Evolutionary conservation across 1,140 invertebrate genomes (phyloP), one percentile per base, ranked within the genome.

Genomic region (Glossosoma conforme): DNA sequence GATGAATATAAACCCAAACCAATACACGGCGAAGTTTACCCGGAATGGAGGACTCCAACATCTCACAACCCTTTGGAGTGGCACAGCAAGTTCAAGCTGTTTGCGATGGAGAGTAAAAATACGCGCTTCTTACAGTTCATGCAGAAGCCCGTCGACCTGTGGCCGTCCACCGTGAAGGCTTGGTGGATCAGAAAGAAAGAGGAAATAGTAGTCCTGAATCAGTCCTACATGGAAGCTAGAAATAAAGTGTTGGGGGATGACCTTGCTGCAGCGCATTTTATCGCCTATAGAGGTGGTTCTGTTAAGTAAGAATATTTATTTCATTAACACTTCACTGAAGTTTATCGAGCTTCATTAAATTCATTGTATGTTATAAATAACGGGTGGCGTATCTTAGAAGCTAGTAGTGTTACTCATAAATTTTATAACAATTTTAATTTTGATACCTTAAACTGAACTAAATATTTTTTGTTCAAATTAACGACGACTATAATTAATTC

Each of bases 21-120:
- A 47, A 63, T 71, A 1, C 52, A 65, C 42, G 70, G 67, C 1
- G 44, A 66, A 47, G 47, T 40, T 8, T 70, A 69, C 50, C 64
- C 65, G 14, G 66, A 70, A 46, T 70, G 69, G 70, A 54, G 68
- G 14, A 66, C 62, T 40, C 67, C 65, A 1, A 72, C 67, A 68
- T 62, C 64, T 22, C 48, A 70, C 44, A 54, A 67, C 22, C 61
- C 66, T 1, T 67, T 67, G 6, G 70, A 70, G 64, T 67, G 60
- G 56, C 60, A 17, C 22, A 63, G 59, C 24, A 71, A 70, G 60
- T 48, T 73, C 13, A 64, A 64, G 2, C 46, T 68, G 28, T 70
- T 71, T 21, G 58, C 18, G 2, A 13, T 17, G 22, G 14, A 20
- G 9, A 21, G 6, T 8, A 1, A 2, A 2, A 18, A 32, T 15